Base-by-base conservation (phyloP, 2,888 invertebrate genomes). In the Hypsopygia costalis region DNA sequence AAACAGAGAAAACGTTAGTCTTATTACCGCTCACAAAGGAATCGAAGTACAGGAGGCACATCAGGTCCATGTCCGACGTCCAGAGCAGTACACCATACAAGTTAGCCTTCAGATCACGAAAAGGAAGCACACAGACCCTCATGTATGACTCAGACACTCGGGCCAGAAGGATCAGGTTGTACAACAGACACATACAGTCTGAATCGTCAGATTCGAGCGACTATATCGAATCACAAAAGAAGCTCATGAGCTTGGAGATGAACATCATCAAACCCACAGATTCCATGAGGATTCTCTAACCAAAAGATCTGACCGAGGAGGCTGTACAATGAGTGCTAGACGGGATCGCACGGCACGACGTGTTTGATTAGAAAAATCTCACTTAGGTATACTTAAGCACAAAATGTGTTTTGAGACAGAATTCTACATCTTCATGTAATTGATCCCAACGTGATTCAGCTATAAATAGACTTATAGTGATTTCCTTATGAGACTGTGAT, bases 41-140 rank as follows among this genome's bases (percentile, higher is more conserved):
- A 40, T 82, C 77, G 5, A 88, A 87, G 50, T 49, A 66, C 30
- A 63, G 85, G 50, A 69, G 88, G 42, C 88, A 88, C 53, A 88
- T 87, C 43, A 60, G 88, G 35, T 88, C 88, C 0, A 88, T 88
- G 88, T 88, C 88, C 0, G 88, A 88, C 43, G 88, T 88, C 6
- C 87, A 87, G 36, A 80, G 71, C 70, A 87, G 87, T 51, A 85
- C 87, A 1, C 87, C 87, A 0, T 82, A 78, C 62, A 69, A 79
- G 40, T 58, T 82, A 16, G 69, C 75, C 1, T 81, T 77, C 62
- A 69, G 81, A 41, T 72, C 79, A 0, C 67, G 78, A 43, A 69
- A 70, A 33, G 78, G 78, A 4, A 72, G 76, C 48, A 72, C 70
- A 29, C 75, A 76, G 39, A 76, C 76, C 21, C 69, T 87, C 3